phyloP scores from a whole-genome alignment of 2,888 invertebrate genomes.

The Mesorhabditis belari region DNA sequence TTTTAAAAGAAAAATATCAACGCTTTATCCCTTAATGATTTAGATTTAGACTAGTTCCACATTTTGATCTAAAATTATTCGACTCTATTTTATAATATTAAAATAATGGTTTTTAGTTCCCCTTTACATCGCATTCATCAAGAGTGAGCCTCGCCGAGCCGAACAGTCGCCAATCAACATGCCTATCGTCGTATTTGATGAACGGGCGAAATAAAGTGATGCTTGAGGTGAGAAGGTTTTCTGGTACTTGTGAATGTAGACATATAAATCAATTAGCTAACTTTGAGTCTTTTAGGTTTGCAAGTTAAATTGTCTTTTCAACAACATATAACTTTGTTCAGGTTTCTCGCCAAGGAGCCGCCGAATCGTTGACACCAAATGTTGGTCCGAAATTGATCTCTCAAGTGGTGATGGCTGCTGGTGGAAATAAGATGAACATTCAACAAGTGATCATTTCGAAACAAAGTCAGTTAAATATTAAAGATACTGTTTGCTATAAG shows the following conservation, averaged over 20 bases:
- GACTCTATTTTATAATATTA: background rate
- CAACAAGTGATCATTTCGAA: too few relatives aligned
- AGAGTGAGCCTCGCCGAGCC: constrained; percentile 83
- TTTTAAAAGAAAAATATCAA: too few relatives aligned
- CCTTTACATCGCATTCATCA: constrained; percentile 64
- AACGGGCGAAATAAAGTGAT: constrained; percentile 63
- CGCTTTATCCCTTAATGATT: too few relatives aligned
- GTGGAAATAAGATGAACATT: too few relatives aligned
- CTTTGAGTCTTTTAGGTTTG: too few relatives aligned
- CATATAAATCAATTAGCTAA: too few relatives aligned
- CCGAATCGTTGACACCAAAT: constrained; percentile 7
- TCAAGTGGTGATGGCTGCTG: constrained; percentile 24
- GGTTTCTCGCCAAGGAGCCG: constrained; percentile 1
- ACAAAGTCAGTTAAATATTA: too few relatives aligned
- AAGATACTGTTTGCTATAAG: too few relatives aligned
- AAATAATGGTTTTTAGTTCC: constrained; percentile 16
- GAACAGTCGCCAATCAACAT: constrained; percentile 85
- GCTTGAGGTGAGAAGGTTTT: background rate
- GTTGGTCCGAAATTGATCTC: constrained; percentile 10
- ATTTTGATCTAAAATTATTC: too few relatives aligned
- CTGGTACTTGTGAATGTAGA: too few relatives aligned
- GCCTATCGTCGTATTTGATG: constrained; percentile 90
- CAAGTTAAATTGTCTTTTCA: too few relatives aligned
- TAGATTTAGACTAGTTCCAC: too few relatives aligned
- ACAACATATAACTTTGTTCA: constrained; percentile 1